These are phyloP conservation scores for Pseudotriccus pelzelni DNA, from an alignment of 2,797 vertebrate species.

Conservation along the genomic window DNA sequence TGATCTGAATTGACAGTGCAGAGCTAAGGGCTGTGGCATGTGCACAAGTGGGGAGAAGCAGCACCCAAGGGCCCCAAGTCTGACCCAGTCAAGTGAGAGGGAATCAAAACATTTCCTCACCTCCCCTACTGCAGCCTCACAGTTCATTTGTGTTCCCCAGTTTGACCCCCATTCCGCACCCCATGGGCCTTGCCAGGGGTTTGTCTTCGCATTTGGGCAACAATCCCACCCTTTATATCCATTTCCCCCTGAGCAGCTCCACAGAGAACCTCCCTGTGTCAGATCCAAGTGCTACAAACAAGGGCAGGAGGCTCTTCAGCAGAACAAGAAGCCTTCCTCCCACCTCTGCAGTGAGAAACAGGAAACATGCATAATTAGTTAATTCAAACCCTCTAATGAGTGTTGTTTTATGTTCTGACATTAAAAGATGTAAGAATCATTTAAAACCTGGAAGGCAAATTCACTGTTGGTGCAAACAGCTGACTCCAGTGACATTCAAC, in stretches of 20 bases:
- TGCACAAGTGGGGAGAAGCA: neutral
- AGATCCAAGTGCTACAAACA: neutral
- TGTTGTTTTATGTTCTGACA: neutral
- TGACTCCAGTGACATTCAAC: slow-evolving; percentile 61
- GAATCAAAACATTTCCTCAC: neutral
- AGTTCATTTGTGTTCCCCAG: neutral
- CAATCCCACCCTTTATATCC: neutral
- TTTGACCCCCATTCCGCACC: fast-evolving
- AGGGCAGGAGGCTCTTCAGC: neutral
- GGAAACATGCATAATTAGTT: neutral
- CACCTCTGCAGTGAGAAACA: neutral
- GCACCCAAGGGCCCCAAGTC: neutral
- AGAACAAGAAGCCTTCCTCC: neutral
- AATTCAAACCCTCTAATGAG: slow-evolving; percentile 28
- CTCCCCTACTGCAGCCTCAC: neutral
- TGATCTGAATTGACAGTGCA: neutral
- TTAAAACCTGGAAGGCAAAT: slow-evolving; percentile 50
- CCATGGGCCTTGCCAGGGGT: neutral
- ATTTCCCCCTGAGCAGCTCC: neutral
- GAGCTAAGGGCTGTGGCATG: neutral
- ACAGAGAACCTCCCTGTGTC: neutral
- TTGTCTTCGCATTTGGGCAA: neutral
- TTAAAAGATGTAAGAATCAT: slow-evolving; percentile 38
- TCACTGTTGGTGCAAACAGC: slow-evolving; percentile 16
- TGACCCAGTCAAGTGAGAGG: neutral